These are phyloP conservation scores for Darwinula stevensoni DNA, from an alignment of 2,888 invertebrate species.

Conservation along the genomic window DNA sequence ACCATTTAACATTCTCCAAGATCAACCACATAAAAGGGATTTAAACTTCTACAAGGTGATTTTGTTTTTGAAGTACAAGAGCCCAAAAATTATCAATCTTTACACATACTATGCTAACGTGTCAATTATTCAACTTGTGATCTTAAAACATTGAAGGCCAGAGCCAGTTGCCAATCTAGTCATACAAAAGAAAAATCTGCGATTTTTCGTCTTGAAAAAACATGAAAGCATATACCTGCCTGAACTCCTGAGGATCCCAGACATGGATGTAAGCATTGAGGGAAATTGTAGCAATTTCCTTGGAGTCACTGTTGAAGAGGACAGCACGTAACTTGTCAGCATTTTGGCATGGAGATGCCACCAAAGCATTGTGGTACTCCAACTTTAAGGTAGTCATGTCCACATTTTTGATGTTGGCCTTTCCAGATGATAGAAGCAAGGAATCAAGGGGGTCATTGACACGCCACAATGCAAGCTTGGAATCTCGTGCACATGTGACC, in stretches of 20 bases:
- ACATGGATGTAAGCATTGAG: constrained; percentile 80
- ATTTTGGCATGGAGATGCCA: constrained; percentile 44
- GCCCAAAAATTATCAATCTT: too few relatives aligned
- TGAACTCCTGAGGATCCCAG: constrained; percentile 65
- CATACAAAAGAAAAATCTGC: too few relatives aligned
- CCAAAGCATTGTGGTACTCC: constrained; percentile 16
- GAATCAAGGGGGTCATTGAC: constrained; percentile 21
- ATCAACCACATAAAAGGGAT: too few relatives aligned
- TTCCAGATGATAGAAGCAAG: neutral
- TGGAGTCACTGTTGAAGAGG: constrained; percentile 51
- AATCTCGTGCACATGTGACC: constrained; percentile 74
- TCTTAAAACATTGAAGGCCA: too few relatives aligned
- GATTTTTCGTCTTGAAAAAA: too few relatives aligned
- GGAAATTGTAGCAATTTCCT: constrained; percentile 66
- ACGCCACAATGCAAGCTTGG: constrained; percentile 64
- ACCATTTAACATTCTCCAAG: too few relatives aligned
- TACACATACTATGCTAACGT: too few relatives aligned
- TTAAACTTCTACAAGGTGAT: too few relatives aligned
- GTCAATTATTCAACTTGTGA: too few relatives aligned
- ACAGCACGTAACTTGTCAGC: constrained; percentile 50
- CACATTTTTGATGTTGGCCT: neutral
- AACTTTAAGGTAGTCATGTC: neutral
- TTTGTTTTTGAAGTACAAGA: too few relatives aligned
- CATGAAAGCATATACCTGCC: constrained; percentile 26
- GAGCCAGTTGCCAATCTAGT: too few relatives aligned